A percentile compares a stretch with the other conserved stretches of the same genome.
phyloP scores from a whole-genome alignment of 1,140 invertebrate species.

The Drosophila arawakana region DNA sequence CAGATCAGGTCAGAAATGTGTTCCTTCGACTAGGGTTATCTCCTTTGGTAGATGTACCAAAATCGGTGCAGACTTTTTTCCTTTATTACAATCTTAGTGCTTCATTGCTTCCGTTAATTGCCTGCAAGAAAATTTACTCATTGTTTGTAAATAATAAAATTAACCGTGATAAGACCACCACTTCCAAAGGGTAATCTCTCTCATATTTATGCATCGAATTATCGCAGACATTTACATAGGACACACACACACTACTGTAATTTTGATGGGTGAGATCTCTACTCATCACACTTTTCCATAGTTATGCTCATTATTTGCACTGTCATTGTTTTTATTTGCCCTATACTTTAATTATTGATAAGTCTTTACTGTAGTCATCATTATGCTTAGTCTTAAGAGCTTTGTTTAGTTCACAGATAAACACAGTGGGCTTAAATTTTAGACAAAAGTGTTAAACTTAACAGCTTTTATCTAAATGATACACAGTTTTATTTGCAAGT shows the following conservation, averaged over 20 bases:
- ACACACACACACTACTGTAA: slow-evolving; percentile 1
- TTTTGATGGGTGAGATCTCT: background rate
- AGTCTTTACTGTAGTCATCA: background rate
- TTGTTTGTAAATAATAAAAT: slow-evolving; percentile 60
- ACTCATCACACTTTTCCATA: background rate
- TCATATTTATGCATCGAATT: background rate
- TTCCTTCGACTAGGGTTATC: background rate
- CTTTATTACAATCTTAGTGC: slow-evolving; percentile 30
- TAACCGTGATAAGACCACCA: slow-evolving; percentile 1
- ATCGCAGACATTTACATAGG: background rate
- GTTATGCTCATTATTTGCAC: slow-evolving; percentile 10
- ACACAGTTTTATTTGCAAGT: too few relatives aligned
- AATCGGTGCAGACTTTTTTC: slow-evolving; percentile 8
- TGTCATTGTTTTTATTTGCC: slow-evolving; percentile 53
- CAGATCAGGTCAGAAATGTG: background rate
- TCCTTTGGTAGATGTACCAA: slow-evolving; percentile 45
- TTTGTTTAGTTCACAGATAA: background rate
- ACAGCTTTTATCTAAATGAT: background rate
- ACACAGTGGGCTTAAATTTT: background rate
- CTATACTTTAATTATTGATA: slow-evolving; percentile 12
- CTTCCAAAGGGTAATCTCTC: too few relatives aligned
- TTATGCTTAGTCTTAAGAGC: background rate
- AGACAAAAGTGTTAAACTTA: background rate
- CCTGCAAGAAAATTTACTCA: slow-evolving; percentile 48
- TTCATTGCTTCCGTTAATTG: slow-evolving; percentile 58